Base-by-base conservation (phyloP, 2,113 vertebrate species). In the Nycticryphes semicollaris region DNA sequence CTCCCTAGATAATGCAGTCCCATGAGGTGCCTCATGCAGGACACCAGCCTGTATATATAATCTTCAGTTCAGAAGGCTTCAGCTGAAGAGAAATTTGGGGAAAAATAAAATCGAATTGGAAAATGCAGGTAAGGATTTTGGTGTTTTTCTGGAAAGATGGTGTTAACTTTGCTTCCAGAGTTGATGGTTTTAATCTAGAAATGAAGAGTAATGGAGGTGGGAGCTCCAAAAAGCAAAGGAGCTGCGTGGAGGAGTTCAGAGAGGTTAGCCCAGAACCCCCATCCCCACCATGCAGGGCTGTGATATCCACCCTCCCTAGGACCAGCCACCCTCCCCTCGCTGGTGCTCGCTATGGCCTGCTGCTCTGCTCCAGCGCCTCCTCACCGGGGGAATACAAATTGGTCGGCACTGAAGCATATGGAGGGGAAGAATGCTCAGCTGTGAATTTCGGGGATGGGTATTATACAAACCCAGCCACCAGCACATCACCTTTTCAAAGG, bases 401-500 rank as follows among this genome's bases (percentile, higher is more conserved):
- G 94, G 77, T 39, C 82, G 48, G 56, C 48, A 5, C 63, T 60
- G 82, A 33, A 87, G 91, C 82, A 92, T 94, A 91, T 54, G 81
- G 91, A 95, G 74, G 68, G 50, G 62, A 89, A 94, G 95, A 93
- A 75, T 85, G 81, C 82, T 94, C 93, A 95, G 59, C 93, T 91
- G 96, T 82, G 96, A 94, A 25, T 84, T 83, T 96, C 70, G 9
- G 91, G 77, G 62, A 31, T 0, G 69, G 68, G 94, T 68, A 86
- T 96, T 95, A 89, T 94, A 48, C 79, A 93, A 82, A 86, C 63
- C 50, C 77, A 96, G 94, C 90, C 94, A 92, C 70, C 54, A 83
- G 88, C 66, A 84, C 87, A 28, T 72, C 85, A 87, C 89, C 92
- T 96, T 95, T 96, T 96, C 93, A 96, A 90, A 97, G 66, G 88